Base-by-base conservation (phyloP, 2,797 vertebrate species). In the Tapera naevia region DNA sequence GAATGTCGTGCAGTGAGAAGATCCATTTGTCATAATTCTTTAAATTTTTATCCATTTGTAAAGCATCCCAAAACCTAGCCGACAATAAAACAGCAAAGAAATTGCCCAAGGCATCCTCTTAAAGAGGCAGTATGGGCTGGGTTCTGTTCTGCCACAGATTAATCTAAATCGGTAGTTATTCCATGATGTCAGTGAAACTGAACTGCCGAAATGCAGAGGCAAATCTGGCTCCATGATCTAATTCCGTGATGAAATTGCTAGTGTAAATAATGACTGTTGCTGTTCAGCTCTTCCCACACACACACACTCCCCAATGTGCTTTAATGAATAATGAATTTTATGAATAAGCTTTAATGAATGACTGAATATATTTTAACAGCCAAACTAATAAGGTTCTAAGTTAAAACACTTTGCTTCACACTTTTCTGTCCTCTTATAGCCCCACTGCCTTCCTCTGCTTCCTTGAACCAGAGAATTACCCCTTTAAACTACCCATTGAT, bases 21-120 rank as follows among this genome's bases (percentile, higher is more conserved):
- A 97, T 94, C 86, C 89, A 95, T 96, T 95, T 93, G 91, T 96
- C 94, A 93, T 87, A 87, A 75, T 96, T 89, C 92, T 96, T 97
- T 89, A 85, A 22, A 86, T 97, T 97, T 93, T 88, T 64, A 92
- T 96, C 88, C 71, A 92, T 67, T 90, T 95, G 66, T 96, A 96
- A 95, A 76, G 37, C 87, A 81, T 95, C 93, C 93, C 83, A 88
- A 96, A 94, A 80, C 50, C 70, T 82, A 76, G 45, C 56, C 51
- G 91, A 96, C 89, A 80, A 78, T 90, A 74, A 92, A 87, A 69
- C 46, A 93, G 81, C 33, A 78, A 81, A 93, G 53, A 91, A 89
- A 89, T 60, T 60, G 79, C 91, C 73, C 51, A 46, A 89, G 91
- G 80, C 53, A 61, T 69, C 65, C 62, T 94, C 72, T 80, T 89